Evolutionary conservation across 2,797 vertebrate genomes (phyloP).

Genomic region (Rhadinocentrus ornatus): DNA sequence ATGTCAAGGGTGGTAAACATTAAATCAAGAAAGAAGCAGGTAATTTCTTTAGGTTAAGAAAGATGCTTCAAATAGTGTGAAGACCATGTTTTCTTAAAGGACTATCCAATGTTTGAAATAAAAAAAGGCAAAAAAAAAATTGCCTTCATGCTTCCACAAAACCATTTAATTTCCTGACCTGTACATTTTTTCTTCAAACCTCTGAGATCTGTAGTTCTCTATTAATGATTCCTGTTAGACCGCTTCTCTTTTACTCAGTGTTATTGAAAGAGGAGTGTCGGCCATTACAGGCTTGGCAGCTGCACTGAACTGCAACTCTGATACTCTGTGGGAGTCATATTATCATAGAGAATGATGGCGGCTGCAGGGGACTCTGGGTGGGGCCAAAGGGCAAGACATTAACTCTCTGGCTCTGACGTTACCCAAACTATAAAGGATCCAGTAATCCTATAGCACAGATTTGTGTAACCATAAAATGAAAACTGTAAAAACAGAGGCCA

Average conservation of each 20-base stretch:
- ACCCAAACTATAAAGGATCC: conserved; percentile 48
- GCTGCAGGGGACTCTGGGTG: conserved; percentile 64
- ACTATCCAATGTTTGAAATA: background rate
- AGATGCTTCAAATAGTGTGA: too few species aligned
- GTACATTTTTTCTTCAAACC: conserved; percentile 15
- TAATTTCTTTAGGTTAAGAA: background rate
- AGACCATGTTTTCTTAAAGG: too few species aligned
- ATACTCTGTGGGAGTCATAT: conserved; percentile 72
- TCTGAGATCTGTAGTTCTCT: conserved; percentile 9
- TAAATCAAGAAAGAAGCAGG: background rate
- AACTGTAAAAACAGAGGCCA: conserved; percentile 31
- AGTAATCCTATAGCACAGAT: conserved; percentile 42
- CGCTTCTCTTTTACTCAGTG: conserved; percentile 52
- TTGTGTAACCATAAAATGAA: conserved; percentile 31
- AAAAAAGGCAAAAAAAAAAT: background rate
- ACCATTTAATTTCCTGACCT: background rate
- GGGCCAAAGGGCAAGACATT: conserved; percentile 72
- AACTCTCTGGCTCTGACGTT: conserved; percentile 57
- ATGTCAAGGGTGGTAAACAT: background rate
- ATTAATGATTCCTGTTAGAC: conserved; percentile 31
- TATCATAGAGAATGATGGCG: conserved; percentile 71
- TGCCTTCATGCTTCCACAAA: background rate
- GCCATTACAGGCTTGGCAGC: conserved; percentile 78
- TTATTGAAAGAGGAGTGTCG: conserved; percentile 69
- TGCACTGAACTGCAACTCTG: conserved; percentile 67